These are phyloP conservation scores for Ericerus pela DNA, from an alignment of 1,140 invertebrate genomes.

Conservation along the genomic window DNA sequence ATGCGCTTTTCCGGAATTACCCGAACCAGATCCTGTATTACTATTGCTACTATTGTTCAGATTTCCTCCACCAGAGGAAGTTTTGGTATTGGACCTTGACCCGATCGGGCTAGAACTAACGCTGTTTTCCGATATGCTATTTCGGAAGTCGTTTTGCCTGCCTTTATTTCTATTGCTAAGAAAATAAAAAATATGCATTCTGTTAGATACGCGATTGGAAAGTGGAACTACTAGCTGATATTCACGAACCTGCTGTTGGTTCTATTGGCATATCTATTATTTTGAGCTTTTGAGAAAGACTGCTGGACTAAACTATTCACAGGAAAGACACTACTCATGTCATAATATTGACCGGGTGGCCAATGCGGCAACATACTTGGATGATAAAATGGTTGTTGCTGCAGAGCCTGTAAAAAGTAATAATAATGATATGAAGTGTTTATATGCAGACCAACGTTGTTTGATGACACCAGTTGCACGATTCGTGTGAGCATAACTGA, in stretches of 20 bases:
- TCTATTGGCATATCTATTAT: constrained; percentile 16
- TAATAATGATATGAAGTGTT: neutral
- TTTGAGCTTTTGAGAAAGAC: constrained; percentile 34
- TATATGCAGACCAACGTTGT: neutral
- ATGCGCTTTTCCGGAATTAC: neutral
- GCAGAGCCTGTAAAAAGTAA: constrained; percentile 26
- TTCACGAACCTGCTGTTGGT: constrained; percentile 7
- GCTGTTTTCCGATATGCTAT: constrained; percentile 6
- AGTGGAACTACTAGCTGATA: neutral
- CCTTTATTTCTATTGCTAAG: constrained; percentile 1
- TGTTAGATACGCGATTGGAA: neutral
- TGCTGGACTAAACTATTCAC: constrained; percentile 59
- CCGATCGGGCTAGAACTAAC: neutral
- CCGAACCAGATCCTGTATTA: neutral
- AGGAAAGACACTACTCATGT: constrained; percentile 52
- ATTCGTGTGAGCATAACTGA: too few relatives aligned
- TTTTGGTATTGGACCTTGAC: constrained; percentile 5
- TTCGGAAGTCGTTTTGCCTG: neutral
- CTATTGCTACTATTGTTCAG: neutral
- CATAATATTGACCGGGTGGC: constrained; percentile 44
- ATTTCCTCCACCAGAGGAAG: neutral
- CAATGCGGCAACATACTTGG: constrained; percentile 40
- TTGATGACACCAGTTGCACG: too few relatives aligned
- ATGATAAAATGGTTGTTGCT: constrained; percentile 42
- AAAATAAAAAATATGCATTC: neutral